These are phyloP conservation scores for Pipra filicauda DNA, from an alignment of 2,113 vertebrate genomes.

Conservation along the genomic window DNA sequence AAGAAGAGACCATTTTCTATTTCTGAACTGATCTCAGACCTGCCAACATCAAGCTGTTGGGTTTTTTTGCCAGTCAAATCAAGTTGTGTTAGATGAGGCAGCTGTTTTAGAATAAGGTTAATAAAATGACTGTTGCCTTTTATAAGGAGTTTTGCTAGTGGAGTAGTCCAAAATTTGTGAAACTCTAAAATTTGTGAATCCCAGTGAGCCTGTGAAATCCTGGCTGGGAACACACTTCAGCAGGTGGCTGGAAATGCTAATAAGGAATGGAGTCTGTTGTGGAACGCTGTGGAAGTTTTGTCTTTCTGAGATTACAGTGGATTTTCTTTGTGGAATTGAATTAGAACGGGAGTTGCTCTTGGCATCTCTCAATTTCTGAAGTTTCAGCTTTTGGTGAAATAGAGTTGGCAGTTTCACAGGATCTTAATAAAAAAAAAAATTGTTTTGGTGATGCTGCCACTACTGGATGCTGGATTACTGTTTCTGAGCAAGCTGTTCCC, in stretches of 20 bases:
- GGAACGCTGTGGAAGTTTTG: not conserved
- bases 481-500: not conserved
- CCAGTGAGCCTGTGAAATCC: conserved; percentile 29
- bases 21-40: not conserved
- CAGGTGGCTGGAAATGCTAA: conserved; percentile 58
- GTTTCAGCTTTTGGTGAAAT: conserved; percentile 6
- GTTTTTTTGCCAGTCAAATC: not conserved
- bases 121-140: conserved; percentile 44
- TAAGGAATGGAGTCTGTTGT: not conserved
- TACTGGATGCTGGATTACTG: not conserved
- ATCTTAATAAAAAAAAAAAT: not conserved
- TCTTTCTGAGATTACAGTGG: not conserved
- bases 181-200: conserved; percentile 57
- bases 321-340: conserved; percentile 20
- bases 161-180: conserved; percentile 4
- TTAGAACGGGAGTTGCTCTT: conserved; percentile 15
- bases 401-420: not conserved
- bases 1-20: not conserved
- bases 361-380: not conserved
- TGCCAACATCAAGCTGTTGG: conserved; percentile 31
- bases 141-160: not conserved
- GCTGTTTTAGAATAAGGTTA: conserved; percentile 29
- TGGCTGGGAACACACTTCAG: not conserved
- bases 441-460: not conserved
- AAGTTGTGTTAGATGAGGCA: not conserved